Evolutionary conservation across 1,140 invertebrate genomes (phyloP).

Genomic region (Manduca sexta): DNA sequence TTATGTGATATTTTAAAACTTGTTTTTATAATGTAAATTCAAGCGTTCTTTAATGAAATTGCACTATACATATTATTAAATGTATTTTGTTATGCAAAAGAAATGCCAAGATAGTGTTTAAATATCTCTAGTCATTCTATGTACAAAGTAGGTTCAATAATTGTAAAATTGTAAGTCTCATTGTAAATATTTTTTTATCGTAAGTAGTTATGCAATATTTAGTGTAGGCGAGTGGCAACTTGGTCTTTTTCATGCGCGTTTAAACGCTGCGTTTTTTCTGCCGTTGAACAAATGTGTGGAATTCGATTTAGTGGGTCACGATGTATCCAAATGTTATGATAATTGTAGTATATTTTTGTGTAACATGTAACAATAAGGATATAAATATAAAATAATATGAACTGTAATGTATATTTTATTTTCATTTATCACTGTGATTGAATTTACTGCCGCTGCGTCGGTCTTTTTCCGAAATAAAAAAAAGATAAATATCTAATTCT

Average conservation of each 20-base stretch:
- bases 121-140: constrained; percentile 63
- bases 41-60: background rate
- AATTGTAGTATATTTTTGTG: constrained; percentile 42
- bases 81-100: background rate
- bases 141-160: constrained; percentile 55
- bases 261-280: background rate
- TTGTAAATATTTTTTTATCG: constrained; percentile 27
- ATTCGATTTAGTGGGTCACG: background rate
- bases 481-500: too few species aligned
- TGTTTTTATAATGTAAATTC: too few species aligned
- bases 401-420: constrained; percentile 2
- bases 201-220: constrained; percentile 24
- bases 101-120: constrained; percentile 29
- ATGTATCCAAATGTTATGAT: constrained; percentile 39
- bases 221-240: background rate
- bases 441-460: too few species aligned
- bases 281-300: background rate
- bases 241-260: background rate
- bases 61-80: background rate
- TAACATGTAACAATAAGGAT: constrained; percentile 36
- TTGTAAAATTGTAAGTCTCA: constrained; percentile 22
- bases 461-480: too few species aligned
- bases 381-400: constrained; percentile 31
- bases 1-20: background rate
- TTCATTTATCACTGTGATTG: too few species aligned